Evolutionary conservation across 2,113 vertebrate genomes (phyloP), one percentile per base, ranked within the genome.

Genomic region (Lophochroa leadbeateri): DNA sequence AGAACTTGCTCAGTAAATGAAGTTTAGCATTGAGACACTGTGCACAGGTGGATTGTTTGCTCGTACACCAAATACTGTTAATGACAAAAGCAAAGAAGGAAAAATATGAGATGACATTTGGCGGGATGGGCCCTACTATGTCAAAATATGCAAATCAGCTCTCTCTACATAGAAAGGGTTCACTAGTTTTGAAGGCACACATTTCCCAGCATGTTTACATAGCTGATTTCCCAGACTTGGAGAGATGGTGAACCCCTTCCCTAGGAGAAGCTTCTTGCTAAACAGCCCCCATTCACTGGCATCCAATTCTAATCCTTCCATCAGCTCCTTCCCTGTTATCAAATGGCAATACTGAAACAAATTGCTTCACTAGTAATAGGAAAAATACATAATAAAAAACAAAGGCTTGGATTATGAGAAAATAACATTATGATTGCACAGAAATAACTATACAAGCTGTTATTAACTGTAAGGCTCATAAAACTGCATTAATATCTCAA

Each of bases 1-100:
- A 86, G 78, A 86, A 95, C 88, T 82, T 92, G 92, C 69, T 84
- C 3, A 0, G 65, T 94, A 94, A 93, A 94, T 86, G 88, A 90
- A 94, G 47, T 47, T 89, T 43, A 83, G 50, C 74, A 68, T n/a
- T 91, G 88, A 2, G 9, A 46, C 52, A 86, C 65, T 11, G 5
- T 79, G 64, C 10, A 20, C 82, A 92, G 57, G 47, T n/a, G 46
- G 92, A 53, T 50, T 85, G 86, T 87, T 91, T 79, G 65, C 67
- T 90, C 7, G 1, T 35, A 78, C 77, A 90, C 61, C 60, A 76
- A 91, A 92, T 8, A 11, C 25, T 41, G 13, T 20, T 65, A 58
- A 74, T 0, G 13, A 86, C 75, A 72, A 89, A 91, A 87, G 61
- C 35, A 76, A 88, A 88, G 53, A 60, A 49, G 35, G 52, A 35